Base-by-base conservation (phyloP, 1,140 invertebrate species). In the Drosophila varians region DNA sequence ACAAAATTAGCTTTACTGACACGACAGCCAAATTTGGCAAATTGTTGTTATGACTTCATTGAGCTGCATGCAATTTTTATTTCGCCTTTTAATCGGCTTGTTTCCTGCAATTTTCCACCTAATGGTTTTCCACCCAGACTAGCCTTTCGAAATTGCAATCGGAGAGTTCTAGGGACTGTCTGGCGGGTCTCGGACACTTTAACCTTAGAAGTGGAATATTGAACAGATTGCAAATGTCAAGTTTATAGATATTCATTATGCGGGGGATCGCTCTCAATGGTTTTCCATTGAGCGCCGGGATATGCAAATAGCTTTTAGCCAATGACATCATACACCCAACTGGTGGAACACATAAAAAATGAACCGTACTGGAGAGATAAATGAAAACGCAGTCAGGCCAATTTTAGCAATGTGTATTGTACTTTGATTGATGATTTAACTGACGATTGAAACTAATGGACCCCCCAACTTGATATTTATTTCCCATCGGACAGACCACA, bases 401-500 rank as follows among this genome's bases (percentile, higher is more conserved):
- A 74, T 74, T 66, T 34, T 23, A 74, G 19, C 38, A 61, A 36
- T 61, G 28, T 54, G 23, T 53, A 42, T 34, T 25, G 12, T 56
- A 26, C 28, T 23, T 38, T 72, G 75, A 84, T 74, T 77, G 64
- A 74, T 77, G 70, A 65, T 25, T 21, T 53, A 54, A 46, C 36
- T 36, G 38, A 21, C 16, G 38, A 49, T 52, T 60, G 38, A 49
- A 43, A 64, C 43, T 31, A 45, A 60, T 77, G 71, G 58, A 25
- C 43, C 26, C 25, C 34, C 42, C 18, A 28, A 56, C 64, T 51
- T 8, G 18, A 40, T 53, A 26, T 68, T 34, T 40, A 9, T 31
- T 43, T 46, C 25, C 23, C 45, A 4, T n/a, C 11, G 18, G 23
- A 51, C 92, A 96, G 96, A 96, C 94, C 95, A 95, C 87, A 96